These are phyloP conservation scores for Drosophila nr. perissopoda DNA, from an alignment of 2,888 invertebrate species.

Conservation along the genomic window DNA sequence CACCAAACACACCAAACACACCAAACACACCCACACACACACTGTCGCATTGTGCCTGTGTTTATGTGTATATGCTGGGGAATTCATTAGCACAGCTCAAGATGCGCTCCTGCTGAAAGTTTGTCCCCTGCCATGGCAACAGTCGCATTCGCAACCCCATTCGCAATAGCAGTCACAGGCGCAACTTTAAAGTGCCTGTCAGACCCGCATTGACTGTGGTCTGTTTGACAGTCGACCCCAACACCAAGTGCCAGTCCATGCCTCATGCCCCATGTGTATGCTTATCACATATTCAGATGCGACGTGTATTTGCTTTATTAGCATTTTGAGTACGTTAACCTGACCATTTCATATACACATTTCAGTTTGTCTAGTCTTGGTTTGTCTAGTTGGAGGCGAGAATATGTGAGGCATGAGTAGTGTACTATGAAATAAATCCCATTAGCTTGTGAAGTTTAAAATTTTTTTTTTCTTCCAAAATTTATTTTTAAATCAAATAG, in stretches of 20 bases:
- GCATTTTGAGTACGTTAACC: slow-evolving; percentile 78
- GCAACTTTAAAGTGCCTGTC: slow-evolving; percentile 67
- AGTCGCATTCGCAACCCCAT: slow-evolving; percentile 17
- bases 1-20: slow-evolving; percentile 12
- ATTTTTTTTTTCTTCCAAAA: not conserved
- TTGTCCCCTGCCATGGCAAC: slow-evolving; percentile 19
- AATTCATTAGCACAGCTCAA: slow-evolving; percentile 74
- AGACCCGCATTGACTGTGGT: slow-evolving; percentile 16
- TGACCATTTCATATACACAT: slow-evolving; percentile 60
- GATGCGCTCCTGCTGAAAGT: slow-evolving; percentile 51
- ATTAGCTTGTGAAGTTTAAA: not conserved
- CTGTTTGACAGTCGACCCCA: slow-evolving; percentile 24
- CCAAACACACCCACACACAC: slow-evolving; percentile 7
- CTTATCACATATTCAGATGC: slow-evolving; percentile 77
- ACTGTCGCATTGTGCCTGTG: slow-evolving; percentile 22
- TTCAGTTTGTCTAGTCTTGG: slow-evolving; percentile 27
- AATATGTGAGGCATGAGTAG: not conserved
- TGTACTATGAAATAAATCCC: too few species aligned
- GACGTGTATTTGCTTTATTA: slow-evolving; percentile 64
- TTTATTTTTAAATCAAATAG: not conserved
- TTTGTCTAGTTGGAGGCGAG: not conserved
- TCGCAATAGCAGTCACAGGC: slow-evolving; percentile 25
- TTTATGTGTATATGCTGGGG: slow-evolving; percentile 62
- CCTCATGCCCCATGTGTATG: slow-evolving; percentile 44
- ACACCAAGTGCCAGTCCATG: slow-evolving; percentile 28